Evolutionary conservation across 2,888 invertebrate genomes (phyloP).

Genomic region (Dicycla oo): DNA sequence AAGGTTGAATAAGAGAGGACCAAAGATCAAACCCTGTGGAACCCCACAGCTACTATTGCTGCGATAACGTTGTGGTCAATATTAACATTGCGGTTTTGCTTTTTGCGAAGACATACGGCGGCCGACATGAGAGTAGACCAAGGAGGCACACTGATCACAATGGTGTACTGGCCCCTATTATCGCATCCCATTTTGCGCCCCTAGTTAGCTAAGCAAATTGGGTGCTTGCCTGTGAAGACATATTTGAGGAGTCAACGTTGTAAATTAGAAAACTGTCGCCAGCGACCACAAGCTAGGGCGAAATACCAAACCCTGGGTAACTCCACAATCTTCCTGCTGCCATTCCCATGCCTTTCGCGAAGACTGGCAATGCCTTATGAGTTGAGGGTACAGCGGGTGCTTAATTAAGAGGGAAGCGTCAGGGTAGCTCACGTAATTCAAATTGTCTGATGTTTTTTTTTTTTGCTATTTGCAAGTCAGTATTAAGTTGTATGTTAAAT

Average conservation of each 20-base stretch:
- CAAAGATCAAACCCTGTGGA: slow-evolving; percentile 3
- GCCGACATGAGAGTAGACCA: neutral
- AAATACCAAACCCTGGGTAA: neutral
- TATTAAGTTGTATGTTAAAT: too few species aligned
- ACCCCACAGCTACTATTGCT: neutral
- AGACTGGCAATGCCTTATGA: neutral
- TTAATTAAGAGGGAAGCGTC: too few species aligned
- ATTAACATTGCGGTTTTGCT: neutral
- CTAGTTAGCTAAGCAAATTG: neutral
- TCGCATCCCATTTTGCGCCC: neutral
- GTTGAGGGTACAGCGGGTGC: neutral
- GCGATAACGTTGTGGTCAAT: neutral
- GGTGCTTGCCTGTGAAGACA: neutral
- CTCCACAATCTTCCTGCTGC: neutral
- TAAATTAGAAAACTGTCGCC: neutral
- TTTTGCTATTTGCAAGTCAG: too few species aligned
- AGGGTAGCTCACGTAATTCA: too few species aligned
- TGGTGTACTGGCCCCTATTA: neutral
- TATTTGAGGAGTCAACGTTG: neutral
- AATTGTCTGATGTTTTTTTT: too few species aligned
- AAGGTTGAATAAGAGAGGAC: neutral
- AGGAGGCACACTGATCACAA: neutral
- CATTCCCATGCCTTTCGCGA: neutral
- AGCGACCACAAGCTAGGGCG: neutral
- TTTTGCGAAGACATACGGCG: neutral